These are phyloP conservation scores for Holothuria leucospilota DNA, from an alignment of 53 echinoderm and acorn worm genomes.

Conservation along the genomic window DNA sequence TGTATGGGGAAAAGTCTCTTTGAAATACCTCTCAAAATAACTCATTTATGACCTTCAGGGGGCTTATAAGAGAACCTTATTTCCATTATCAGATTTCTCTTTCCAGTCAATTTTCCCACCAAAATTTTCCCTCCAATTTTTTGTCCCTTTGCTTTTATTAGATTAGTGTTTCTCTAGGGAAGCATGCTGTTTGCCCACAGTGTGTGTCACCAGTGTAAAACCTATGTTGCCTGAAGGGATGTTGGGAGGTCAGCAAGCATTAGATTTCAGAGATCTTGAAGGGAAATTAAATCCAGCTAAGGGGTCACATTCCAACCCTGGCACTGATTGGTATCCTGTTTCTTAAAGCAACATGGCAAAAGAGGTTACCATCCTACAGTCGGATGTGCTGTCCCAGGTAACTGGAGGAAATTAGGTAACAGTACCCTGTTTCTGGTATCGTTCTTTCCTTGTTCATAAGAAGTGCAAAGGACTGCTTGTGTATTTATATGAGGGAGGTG, in stretches of 20 bases:
- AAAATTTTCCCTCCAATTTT: constrained; percentile 37
- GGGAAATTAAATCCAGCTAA: constrained; percentile 45
- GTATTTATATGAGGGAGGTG: no score
- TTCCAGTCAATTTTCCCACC: constrained; percentile 45
- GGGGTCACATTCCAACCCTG: constrained; percentile 40
- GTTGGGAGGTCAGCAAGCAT: constrained; percentile 15
- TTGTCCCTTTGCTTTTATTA: constrained; percentile 26
- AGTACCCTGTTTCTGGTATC: no score
- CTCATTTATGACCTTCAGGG: constrained; percentile 42
- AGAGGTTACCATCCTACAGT: no score
- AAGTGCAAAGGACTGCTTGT: no score
- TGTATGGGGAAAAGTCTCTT: not conserved
- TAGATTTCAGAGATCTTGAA: constrained; percentile 37
- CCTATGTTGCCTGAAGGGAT: constrained; percentile 31
- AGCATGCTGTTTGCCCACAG: constrained; percentile 45
- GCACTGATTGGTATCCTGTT: constrained; percentile 40
- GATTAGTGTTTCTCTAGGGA: constrained; percentile 37
- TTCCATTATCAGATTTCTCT: constrained; percentile 38
- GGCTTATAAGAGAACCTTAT: constrained; percentile 22
- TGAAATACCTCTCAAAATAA: constrained; percentile 23
- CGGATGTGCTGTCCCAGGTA: no score
- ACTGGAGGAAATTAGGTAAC: no score
- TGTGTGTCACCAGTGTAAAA: constrained; percentile 30
- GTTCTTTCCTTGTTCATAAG: no score
- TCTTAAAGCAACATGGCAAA: constrained; percentile 11